Evolutionary conservation across 2,888 invertebrate species (phyloP).

Genomic region (Hypomecis atomaria): DNA sequence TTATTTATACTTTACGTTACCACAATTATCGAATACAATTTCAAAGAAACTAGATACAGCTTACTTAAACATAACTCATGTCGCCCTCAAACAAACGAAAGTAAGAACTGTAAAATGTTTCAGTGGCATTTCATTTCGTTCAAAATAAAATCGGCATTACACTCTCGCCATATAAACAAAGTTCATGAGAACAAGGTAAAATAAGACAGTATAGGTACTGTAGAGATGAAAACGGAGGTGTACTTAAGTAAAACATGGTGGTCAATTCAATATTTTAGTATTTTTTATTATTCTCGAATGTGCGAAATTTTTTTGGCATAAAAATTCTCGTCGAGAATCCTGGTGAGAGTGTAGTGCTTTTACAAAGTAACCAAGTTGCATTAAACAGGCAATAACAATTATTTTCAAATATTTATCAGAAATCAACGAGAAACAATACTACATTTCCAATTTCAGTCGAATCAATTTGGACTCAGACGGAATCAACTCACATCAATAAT

Average conservation of each 20-base stretch:
- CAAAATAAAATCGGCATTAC: slow-evolving; percentile 1
- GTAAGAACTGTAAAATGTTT: neutral
- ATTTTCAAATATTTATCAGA: slow-evolving; percentile 37
- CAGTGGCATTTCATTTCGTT: slow-evolving; percentile 7
- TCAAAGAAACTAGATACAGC: slow-evolving; percentile 4
- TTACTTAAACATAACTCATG: slow-evolving; percentile 9
- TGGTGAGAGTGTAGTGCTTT: slow-evolving; percentile 5
- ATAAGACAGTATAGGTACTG: neutral
- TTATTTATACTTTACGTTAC: slow-evolving; percentile 24
- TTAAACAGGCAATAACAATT: slow-evolving; percentile 16
- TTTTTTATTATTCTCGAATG: neutral
- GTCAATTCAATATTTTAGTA: neutral
- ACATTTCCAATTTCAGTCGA: slow-evolving; percentile 65
- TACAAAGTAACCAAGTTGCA: slow-evolving; percentile 10
- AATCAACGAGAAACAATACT: slow-evolving; percentile 51
- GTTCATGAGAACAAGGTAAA: neutral
- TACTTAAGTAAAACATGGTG: neutral
- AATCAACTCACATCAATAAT: slow-evolving; percentile 63
- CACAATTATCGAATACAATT: slow-evolving; percentile 26
- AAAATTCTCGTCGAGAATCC: slow-evolving; percentile 5
- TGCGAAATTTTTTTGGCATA: neutral
- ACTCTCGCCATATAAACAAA: slow-evolving; percentile 1
- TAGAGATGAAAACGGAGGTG: neutral
- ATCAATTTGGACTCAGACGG: slow-evolving; percentile 72
- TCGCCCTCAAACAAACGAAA: neutral